Conservation (phyloP, 2,888 invertebrate genomes). For the Drosophila ezoana region DNA sequence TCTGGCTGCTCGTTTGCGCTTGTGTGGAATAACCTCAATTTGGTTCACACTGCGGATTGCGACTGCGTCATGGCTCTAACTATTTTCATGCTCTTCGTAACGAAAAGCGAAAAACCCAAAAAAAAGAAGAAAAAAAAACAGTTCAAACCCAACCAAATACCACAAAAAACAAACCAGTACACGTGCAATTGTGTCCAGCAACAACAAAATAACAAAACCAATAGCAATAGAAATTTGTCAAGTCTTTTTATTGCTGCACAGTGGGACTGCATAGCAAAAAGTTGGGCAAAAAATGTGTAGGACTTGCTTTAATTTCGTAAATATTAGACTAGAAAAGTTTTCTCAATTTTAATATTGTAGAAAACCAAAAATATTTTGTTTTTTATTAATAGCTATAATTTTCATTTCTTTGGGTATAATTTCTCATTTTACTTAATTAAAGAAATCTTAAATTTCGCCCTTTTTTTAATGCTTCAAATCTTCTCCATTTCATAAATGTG, state of each 20-base stretch:
- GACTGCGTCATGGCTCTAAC: conserved; percentile 75
- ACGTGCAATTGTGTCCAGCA: conserved; percentile 51
- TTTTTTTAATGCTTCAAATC: too few relatives aligned
- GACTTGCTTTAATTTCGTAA: too few relatives aligned
- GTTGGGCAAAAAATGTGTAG: conserved; percentile 11
- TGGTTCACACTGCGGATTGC: conserved; percentile 70
- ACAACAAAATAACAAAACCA: conserved; percentile 30
- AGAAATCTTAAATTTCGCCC: too few relatives aligned
- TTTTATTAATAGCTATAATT: not conserved
- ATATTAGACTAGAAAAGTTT: too few relatives aligned
- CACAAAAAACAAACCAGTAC: conserved; percentile 40
- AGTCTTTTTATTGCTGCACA: conserved; percentile 11
- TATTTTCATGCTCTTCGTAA: conserved; percentile 44
- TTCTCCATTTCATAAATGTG: too few relatives aligned
- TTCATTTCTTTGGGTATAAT: too few relatives aligned
- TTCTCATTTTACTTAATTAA: too few relatives aligned
- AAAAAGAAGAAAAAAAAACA: too few relatives aligned
- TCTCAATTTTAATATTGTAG: not conserved
- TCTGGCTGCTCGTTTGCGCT: conserved; percentile 48
- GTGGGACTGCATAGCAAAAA: conserved; percentile 3
- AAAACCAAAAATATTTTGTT: not conserved
- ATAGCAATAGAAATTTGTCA: conserved; percentile 19
- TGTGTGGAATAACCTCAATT: conserved; percentile 78
- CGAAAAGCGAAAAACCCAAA: conserved; percentile 38
- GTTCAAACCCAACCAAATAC: conserved; percentile 10